Evolutionary conservation across 2,888 invertebrate species (phyloP).

Genomic region (Meiosimyza platycephala): DNA sequence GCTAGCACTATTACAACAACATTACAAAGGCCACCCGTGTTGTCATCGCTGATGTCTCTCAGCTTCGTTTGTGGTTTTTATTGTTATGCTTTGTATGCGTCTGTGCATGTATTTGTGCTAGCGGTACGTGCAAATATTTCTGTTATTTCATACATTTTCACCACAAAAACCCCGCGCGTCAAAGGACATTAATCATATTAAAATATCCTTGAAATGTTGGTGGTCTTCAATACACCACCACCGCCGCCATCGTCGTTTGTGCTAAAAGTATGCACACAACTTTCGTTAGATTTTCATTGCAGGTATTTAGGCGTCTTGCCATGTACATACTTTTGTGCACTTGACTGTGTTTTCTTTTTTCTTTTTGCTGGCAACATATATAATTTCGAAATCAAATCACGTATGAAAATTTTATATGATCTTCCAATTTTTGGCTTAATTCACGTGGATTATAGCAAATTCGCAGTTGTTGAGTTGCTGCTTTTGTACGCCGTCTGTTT

Average conservation of each 20-base stretch:
- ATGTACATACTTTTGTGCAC: not conserved
- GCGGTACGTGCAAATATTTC: slow-evolving; percentile 19
- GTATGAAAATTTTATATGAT: slow-evolving; percentile 32
- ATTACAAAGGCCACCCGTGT: slow-evolving; percentile 18
- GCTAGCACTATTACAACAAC: slow-evolving; percentile 2
- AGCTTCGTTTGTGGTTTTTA: not conserved
- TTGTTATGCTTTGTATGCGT: not conserved
- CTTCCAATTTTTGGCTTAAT: slow-evolving; percentile 25
- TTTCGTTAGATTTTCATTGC: slow-evolving; percentile 1
- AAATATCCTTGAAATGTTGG: slow-evolving; percentile 1
- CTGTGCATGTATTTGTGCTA: not conserved
- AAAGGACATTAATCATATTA: slow-evolving; percentile 27
- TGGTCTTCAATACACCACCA: no score
- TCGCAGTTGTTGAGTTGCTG: slow-evolving; percentile 21
- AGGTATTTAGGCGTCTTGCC: slow-evolving; percentile 11
- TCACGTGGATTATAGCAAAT: slow-evolving; percentile 14
- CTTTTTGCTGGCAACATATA: not conserved
- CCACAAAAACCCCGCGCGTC: slow-evolving; percentile 23
- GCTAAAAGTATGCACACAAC: not conserved
- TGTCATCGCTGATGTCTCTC: slow-evolving; percentile 6
- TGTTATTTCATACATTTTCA: slow-evolving; percentile 20
- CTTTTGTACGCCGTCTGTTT: no score
- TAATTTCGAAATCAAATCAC: slow-evolving; percentile 32
- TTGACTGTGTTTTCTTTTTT: not conserved
- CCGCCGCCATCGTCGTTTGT: not conserved